These are phyloP conservation scores for Drosophila pegasa DNA, from an alignment of 2,888 invertebrate species.

Conservation along the genomic window DNA sequence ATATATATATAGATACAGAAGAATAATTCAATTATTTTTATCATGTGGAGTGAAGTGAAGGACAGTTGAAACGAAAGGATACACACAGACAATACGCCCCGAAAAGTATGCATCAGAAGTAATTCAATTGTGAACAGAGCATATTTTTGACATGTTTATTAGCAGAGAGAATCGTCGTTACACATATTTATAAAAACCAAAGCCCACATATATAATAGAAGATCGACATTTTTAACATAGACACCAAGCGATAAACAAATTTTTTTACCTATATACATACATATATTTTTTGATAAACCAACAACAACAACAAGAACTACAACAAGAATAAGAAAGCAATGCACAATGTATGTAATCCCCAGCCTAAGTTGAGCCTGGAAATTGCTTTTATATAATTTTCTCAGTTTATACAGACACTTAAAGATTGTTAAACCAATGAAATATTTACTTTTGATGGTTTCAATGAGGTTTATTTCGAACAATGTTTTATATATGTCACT, in stretches of 20 bases:
- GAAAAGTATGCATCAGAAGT: slow-evolving; percentile 61
- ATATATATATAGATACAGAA: slow-evolving; percentile 13
- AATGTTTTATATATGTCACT: slow-evolving; percentile 53
- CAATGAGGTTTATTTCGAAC: slow-evolving; percentile 56
- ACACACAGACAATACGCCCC: slow-evolving; percentile 73
- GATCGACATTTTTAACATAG: slow-evolving; percentile 41
- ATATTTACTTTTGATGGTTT: slow-evolving; percentile 68
- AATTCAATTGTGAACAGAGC: slow-evolving; percentile 73
- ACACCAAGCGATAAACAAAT: slow-evolving; percentile 52
- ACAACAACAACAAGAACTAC: slow-evolving; percentile 22
- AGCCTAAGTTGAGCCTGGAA: slow-evolving; percentile 60
- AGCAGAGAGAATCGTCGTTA: slow-evolving; percentile 31
- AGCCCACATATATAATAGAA: slow-evolving; percentile 18
- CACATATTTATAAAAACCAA: slow-evolving; percentile 61
- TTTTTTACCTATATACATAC: slow-evolving; percentile 65
- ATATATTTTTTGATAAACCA: slow-evolving; percentile 65
- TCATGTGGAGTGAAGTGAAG: slow-evolving; percentile 30
- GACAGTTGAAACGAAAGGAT: slow-evolving; percentile 36
- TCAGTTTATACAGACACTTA: slow-evolving; percentile 21
- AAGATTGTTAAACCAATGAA: slow-evolving; percentile 28
- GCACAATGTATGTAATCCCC: slow-evolving; percentile 66
- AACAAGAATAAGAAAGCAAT: slow-evolving; percentile 27
- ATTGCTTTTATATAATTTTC: slow-evolving; percentile 16
- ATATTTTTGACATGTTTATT: slow-evolving; percentile 80
- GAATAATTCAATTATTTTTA: slow-evolving; percentile 44